Evolutionary conservation across 2,113 vertebrate species (phyloP), one percentile per base, ranked within the genome.

Genomic region (Sebastes fasciatus): DNA sequence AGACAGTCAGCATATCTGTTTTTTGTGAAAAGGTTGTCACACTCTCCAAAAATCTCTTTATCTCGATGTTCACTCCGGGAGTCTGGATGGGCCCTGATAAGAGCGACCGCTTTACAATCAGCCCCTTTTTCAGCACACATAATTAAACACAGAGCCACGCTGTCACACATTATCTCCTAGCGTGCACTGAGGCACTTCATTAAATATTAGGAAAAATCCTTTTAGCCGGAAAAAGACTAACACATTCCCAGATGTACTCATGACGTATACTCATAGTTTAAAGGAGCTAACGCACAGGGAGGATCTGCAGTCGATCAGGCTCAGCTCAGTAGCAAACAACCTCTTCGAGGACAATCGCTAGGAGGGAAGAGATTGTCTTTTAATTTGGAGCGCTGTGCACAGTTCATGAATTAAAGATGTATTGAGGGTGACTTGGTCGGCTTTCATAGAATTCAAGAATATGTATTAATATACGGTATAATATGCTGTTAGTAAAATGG

Each of bases 81-180:
- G 67, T 77, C 80, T 87, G 84, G 65, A 87, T 84, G 0, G 8
- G 16, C 26, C 17, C 68, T 75, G 86, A 88, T 85, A 90, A 88
- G 21, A 79, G 49, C 34, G 9, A 61, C 2, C 0, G 23, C 75
- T 78, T 82, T n/a, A 74, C 46, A 63, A 57, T 84, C 55, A 48
- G 71, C 63, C 40, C 73, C 43, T 73, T 7, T 77, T 77, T 77
- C 74, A 43, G 66, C 46, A 45, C 8, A 13, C 45, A 10, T 79
- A 80, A 87, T 88, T 86, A 84, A 74, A 86, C 52, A 16, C 48
- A 71, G 71, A 74, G 7, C 49, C n/a, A 5, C 49, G 65, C 79
- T 72, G 79, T 78, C 55, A 14, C 26, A 55, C 60, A 55, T 84
- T 62, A 87, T 80, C 83, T 86, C 71, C 12, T n/a, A 82, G 74